These are phyloP conservation scores for Globodera ellingtonae DNA, from an alignment of 1,140 invertebrate genomes.

Conservation along the genomic window DNA sequence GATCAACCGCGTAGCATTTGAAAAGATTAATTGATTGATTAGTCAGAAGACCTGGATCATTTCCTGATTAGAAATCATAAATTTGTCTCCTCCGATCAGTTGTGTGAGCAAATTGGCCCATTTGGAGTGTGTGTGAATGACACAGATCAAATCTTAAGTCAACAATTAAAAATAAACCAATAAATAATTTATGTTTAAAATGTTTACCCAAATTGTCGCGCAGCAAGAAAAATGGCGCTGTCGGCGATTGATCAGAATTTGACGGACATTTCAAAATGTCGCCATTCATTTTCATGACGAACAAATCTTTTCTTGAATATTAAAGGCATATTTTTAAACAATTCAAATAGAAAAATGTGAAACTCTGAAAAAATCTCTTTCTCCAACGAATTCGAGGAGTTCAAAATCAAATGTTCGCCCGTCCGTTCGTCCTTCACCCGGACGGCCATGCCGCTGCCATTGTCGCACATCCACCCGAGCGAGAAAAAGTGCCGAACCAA, in stretches of 20 bases:
- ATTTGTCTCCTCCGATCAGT: conserved; percentile 1
- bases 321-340: neutral
- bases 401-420: conserved; percentile 1
- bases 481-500: conserved; percentile 11
- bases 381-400: neutral
- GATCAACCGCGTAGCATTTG: no score
- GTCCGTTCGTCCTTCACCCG: neutral
- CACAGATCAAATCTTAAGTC: neutral
- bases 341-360: neutral
- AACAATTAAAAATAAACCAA: neutral
- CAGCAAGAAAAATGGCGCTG: neutral
- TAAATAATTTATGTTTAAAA: neutral
- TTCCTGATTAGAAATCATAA: neutral
- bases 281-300: neutral
- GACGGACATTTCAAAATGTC: neutral
- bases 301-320: neutral
- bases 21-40: no score
- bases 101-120: conserved; percentile 6
- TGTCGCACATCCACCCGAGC: neutral
- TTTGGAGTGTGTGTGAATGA: conserved; percentile 9
- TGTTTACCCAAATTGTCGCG: neutral
- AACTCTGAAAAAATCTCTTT: neutral
- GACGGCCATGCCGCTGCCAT: neutral
- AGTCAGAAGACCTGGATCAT: neutral
- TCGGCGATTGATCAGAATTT: neutral